Conservation (phyloP, 1,140 invertebrate genomes). For the Saccostrea glomerata region DNA sequence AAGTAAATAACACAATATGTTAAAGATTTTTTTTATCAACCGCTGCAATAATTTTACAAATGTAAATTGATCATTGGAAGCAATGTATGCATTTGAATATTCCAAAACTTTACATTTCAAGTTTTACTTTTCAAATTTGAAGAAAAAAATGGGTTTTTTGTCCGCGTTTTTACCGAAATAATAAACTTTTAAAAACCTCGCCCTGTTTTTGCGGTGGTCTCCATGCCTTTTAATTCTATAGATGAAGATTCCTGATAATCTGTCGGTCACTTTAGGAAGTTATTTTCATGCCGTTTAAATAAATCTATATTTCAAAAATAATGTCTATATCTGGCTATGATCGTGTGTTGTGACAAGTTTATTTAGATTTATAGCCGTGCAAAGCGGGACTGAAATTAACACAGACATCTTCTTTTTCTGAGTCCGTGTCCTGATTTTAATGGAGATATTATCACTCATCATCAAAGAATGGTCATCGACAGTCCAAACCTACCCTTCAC, state of each 20-base stretch:
- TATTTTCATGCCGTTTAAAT: background rate
- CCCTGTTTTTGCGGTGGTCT: background rate
- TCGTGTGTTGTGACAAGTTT: slow-evolving; percentile 2
- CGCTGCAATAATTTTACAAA: too few relatives aligned
- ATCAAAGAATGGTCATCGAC: background rate
- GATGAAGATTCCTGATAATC: background rate
- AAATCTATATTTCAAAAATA: background rate
- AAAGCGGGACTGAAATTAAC: background rate
- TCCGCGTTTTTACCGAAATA: too few relatives aligned
- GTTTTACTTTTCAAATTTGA: too few relatives aligned
- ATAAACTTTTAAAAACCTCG: too few relatives aligned
- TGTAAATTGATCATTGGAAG: too few relatives aligned
- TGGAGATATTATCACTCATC: background rate
- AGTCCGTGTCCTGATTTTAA: background rate
- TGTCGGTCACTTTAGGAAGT: slow-evolving; percentile 5
- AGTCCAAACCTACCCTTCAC: too few relatives aligned
- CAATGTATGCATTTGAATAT: too few relatives aligned
- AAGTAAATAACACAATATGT: too few relatives aligned
- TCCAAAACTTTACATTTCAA: too few relatives aligned
- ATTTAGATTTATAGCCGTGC: background rate
- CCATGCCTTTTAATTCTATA: background rate
- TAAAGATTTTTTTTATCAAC: too few relatives aligned
- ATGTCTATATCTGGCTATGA: background rate
- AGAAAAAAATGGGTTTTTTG: too few relatives aligned
- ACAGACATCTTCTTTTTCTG: background rate